Evolutionary conservation across 2,888 invertebrate species (phyloP), one percentile per base, ranked within the genome.

Genomic region (Timandra comae): DNA sequence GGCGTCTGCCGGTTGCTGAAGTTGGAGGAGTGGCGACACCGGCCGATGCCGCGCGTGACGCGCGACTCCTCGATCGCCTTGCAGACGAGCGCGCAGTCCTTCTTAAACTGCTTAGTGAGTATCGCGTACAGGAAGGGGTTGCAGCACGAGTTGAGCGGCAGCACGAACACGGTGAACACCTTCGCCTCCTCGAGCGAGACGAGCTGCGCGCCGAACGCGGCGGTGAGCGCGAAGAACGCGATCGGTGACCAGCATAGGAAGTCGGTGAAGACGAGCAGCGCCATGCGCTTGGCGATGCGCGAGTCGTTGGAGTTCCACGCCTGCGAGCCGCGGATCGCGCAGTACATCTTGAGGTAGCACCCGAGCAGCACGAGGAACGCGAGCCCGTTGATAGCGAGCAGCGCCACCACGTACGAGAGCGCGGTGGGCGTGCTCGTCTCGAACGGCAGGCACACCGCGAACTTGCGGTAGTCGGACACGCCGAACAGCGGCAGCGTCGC

Each of bases 181-280:
- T 99, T 99, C 27, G 98, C 98, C 78, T 97, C 95, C 69, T 98
- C 97, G 40, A 99, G 87, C 2, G 95, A 94, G 13, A 99, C 94
- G 29, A 98, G 86, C 41, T 95, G 96, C 46, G 93, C 86, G 6
- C 98, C 98, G 68, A 97, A 95, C 4, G 97, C 94, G 9, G 98
- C 97, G 0, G 97, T 96, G 21, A 98, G 87, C 3, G 97, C 94
- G 72, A 97, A 96, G 78, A 98, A 96, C 1, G 98, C 96, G 44
- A 98, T 97, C 0, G 99, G 99, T 2, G 97, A 96, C 98, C 98
- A 99, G 84, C 98, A 99, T 27, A 98, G 87, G 64, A 99, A 96
- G 75, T 99, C 98, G 0, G 98, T 99, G 73, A 98, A 97, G 2
- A 99, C 98, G 35, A 99, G 87, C 25, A 99, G 80, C 0, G 98